These are phyloP conservation scores for Drosophila asahinai DNA, from an alignment of 1,140 invertebrate genomes.

Conservation along the genomic window DNA sequence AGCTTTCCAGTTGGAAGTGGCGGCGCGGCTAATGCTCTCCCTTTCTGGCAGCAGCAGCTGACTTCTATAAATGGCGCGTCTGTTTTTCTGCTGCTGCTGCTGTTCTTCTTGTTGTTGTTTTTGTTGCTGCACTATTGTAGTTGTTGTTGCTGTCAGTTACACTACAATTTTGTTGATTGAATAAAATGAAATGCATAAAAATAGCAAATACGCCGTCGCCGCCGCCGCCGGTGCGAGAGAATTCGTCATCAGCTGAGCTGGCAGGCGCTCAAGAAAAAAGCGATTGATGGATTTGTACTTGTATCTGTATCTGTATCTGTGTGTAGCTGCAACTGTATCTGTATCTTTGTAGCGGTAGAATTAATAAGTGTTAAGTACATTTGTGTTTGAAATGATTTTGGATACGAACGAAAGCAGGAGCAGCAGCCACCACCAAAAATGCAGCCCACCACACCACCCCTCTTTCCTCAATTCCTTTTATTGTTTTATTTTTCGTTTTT, in stretches of 20 bases:
- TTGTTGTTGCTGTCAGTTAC: constrained; percentile 36
- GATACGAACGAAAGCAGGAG: background rate
- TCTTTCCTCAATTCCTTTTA: background rate
- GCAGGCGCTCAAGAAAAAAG: constrained; percentile 47
- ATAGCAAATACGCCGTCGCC: constrained; percentile 64
- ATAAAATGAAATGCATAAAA: constrained; percentile 80
- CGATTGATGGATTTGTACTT: constrained; percentile 16
- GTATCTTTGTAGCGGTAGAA: constrained; percentile 22
- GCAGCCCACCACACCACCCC: constrained; percentile 14
- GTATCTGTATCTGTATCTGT: constrained; percentile 10
- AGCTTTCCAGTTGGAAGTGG: constrained; percentile 70
- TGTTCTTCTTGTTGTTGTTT: constrained; percentile 15
- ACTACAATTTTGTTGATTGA: constrained; percentile 73
- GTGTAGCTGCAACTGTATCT: constrained; percentile 20
- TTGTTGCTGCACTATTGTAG: constrained; percentile 29
- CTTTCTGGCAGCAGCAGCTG: constrained; percentile 66
- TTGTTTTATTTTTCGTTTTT: background rate
- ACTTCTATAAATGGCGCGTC: constrained; percentile 81
- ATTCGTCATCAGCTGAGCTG: constrained; percentile 81
- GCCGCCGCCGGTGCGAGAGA: constrained; percentile 20
- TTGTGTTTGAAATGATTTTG: background rate
- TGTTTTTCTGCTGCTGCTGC: constrained; percentile 30
- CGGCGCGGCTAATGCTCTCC: constrained; percentile 20
- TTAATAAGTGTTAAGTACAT: constrained; percentile 3
- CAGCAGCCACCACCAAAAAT: constrained; percentile 26